phyloP scores from a whole-genome alignment of 2,113 vertebrate genomes.

The Regulus satrapa region DNA sequence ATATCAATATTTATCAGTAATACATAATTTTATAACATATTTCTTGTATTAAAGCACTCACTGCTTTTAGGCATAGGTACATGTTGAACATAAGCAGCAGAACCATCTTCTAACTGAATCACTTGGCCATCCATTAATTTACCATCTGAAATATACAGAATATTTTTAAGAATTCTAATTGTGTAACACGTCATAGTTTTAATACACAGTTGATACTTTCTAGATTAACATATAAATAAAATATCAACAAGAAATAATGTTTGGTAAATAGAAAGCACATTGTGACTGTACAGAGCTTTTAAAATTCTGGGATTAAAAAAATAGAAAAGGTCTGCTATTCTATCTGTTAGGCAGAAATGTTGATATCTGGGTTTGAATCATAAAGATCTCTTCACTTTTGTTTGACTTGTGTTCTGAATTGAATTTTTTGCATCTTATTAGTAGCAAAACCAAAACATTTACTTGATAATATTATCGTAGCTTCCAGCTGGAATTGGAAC shows the following conservation, averaged over 20 bases:
- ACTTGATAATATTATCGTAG: neutral
- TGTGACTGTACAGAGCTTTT: neutral
- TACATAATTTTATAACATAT: neutral
- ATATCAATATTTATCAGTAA: neutral
- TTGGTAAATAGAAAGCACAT: neutral
- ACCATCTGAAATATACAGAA: conserved; percentile 78
- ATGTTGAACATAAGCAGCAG: conserved; percentile 95
- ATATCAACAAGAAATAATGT: neutral
- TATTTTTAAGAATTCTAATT: neutral
- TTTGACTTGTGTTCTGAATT: neutral
- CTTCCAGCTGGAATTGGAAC: neutral
- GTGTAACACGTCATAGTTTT: neutral
- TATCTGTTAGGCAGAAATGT: neutral
- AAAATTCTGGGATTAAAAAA: neutral
- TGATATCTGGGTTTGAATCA: neutral
- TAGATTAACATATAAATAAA: neutral
- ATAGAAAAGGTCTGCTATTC: neutral
- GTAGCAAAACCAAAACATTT: neutral
- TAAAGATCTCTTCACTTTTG: neutral
- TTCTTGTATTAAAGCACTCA: conserved; percentile 63
- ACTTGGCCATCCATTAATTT: conserved; percentile 97
- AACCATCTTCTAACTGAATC: conserved; percentile 96
- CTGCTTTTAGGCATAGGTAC: conserved; percentile 91
- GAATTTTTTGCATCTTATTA: neutral
- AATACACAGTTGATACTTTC: neutral